Percentiles rank a stretch among this genome's conserved stretches.
These are phyloP conservation scores for Caloenas nicobarica DNA, from an alignment of 2,113 vertebrate species.

Conservation along the genomic window DNA sequence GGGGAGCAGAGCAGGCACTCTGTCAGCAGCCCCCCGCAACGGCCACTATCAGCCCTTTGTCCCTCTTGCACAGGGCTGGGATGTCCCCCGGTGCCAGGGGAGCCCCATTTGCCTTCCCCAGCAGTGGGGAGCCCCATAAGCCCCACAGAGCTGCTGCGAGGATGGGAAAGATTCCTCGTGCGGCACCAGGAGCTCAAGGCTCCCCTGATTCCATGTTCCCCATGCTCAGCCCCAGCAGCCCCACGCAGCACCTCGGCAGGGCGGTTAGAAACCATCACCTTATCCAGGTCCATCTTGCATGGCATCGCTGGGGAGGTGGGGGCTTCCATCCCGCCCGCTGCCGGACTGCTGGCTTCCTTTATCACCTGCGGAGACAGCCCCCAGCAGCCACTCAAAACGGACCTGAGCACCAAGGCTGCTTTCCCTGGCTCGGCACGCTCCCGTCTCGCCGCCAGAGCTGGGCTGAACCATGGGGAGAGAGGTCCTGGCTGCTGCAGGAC, in stretches of 20 bases:
- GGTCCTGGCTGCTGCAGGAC: neutral
- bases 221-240: neutral
- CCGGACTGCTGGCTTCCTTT: slow-evolving; percentile 83
- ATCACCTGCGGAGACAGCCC: slow-evolving; percentile 81
- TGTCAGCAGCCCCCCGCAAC: neutral
- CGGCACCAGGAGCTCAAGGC: neutral
- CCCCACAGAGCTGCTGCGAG: neutral
- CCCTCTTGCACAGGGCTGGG: neutral
- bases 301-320: slow-evolving; percentile 86
- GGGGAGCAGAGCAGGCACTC: neutral
- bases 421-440: neutral
- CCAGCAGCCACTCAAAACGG: neutral
- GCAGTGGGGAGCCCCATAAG: neutral
- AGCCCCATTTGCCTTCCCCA: neutral
- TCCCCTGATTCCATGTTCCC: fast-evolving
- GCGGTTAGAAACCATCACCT: slow-evolving; percentile 74
- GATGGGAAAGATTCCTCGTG: neutral
- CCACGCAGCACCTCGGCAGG: fast-evolving
- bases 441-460: fast-evolving
- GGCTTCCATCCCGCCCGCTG: slow-evolving; percentile 68
- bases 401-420: fast-evolving
- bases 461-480: neutral
- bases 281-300: slow-evolving; percentile 89
- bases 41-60: fast-evolving
- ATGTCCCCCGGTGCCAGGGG: fast-evolving